These are phyloP conservation scores for Volucella inanis DNA, from an alignment of 2,888 invertebrate genomes.

Conservation along the genomic window DNA sequence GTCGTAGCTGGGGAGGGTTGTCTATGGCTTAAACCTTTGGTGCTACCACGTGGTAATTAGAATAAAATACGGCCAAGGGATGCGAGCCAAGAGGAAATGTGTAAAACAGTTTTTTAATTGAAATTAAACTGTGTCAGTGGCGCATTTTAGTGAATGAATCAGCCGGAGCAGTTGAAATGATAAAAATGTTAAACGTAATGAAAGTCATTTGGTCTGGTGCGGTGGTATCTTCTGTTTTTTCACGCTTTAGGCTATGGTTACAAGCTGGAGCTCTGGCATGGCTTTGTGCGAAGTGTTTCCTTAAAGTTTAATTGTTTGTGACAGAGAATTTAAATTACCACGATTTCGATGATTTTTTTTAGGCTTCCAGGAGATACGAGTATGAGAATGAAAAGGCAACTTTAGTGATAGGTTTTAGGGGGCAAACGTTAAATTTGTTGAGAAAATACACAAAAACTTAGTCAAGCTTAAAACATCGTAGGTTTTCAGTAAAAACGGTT, in stretches of 20 bases:
- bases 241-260: neutral
- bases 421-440: too few relatives aligned
- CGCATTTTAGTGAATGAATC: conserved; percentile 67
- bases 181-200: conserved; percentile 52
- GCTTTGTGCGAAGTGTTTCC: conserved; percentile 14
- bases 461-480: too few relatives aligned
- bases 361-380: too few relatives aligned
- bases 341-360: too few relatives aligned
- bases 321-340: too few relatives aligned
- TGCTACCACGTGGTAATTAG: conserved; percentile 46
- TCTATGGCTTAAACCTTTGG: conserved; percentile 27
- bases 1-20: conserved; percentile 5
- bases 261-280: conserved; percentile 6
- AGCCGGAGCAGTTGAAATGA: conserved; percentile 39
- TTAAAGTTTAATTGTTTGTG: conserved; percentile 4
- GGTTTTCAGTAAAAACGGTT: too few relatives aligned
- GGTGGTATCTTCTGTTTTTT: conserved; percentile 19
- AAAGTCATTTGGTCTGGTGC: conserved; percentile 22
- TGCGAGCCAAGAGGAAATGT: conserved; percentile 30
- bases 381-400: too few relatives aligned
- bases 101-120: conserved; percentile 57
- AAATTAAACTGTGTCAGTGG: conserved; percentile 74
- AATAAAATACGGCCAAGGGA: conserved; percentile 37
- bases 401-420: too few relatives aligned
- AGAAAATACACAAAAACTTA: too few relatives aligned